A percentile compares a stretch with the other conserved stretches of the same genome.
Conservation (phyloP, 2,888 invertebrate genomes). For the Diarsia brunnea region DNA sequence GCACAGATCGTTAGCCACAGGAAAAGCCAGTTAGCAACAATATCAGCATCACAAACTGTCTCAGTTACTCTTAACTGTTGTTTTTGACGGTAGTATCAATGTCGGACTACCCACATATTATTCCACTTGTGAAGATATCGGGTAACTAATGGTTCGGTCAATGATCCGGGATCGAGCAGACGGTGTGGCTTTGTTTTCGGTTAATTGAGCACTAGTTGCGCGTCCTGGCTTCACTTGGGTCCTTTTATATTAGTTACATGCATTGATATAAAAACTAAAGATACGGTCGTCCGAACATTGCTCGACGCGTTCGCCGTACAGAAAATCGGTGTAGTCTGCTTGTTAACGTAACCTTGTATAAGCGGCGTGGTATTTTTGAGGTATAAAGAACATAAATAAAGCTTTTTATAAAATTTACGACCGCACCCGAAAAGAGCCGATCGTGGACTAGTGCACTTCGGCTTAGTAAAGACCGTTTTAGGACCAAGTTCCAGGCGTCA, state of each 20-base stretch:
- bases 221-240: constrained; percentile 11
- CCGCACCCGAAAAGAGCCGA: no score
- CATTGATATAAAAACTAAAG: no score
- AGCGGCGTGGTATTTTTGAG: no score
- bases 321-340: no score
- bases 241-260: not conserved
- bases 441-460: no score
- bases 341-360: no score
- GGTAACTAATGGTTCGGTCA: constrained; percentile 61
- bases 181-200: constrained; percentile 41
- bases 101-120: constrained; percentile 51
- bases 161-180: constrained; percentile 53
- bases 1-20: constrained; percentile 45
- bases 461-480: no score
- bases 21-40: constrained; percentile 60
- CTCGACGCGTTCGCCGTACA: no score
- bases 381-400: no score
- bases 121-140: constrained; percentile 57
- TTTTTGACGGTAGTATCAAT: constrained; percentile 59
- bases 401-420: no score
- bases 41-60: constrained; percentile 54
- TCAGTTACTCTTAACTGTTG: constrained; percentile 53
- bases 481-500: no score
- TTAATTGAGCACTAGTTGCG: constrained; percentile 25
- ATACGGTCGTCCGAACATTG: no score